Percentiles rank a stretch among this genome's conserved stretches.
Conservation (phyloP, 2,113 vertebrate genomes). For the Mirza zaza region DNA sequence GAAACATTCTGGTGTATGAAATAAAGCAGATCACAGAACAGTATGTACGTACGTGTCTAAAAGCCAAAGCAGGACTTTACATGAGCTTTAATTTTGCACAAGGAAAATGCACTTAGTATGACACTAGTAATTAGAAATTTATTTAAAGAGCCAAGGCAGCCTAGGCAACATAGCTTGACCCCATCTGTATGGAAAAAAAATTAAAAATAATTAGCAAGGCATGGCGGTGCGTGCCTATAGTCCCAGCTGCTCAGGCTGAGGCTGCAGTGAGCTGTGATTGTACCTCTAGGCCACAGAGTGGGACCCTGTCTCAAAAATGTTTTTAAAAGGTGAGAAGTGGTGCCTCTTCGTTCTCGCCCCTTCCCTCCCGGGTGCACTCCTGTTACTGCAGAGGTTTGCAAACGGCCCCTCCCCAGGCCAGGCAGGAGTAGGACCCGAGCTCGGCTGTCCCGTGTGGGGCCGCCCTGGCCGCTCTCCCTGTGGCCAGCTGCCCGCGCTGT, state of each 20-base stretch:
- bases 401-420: not conserved
- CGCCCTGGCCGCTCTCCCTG: not conserved
- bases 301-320: too few species aligned
- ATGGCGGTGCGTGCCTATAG: too few species aligned
- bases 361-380: not conserved
- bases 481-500: not conserved
- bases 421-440: not conserved
- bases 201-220: too few species aligned
- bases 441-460: not conserved
- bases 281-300: too few species aligned
- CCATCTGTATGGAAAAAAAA: too few species aligned
- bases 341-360: not conserved
- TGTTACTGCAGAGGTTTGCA: not conserved
- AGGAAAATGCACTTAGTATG: not conserved
- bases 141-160: too few species aligned
- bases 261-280: too few species aligned
- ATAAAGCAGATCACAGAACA: too few species aligned
- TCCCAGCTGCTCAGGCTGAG: too few species aligned
- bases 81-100: not conserved
- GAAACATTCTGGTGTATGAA: not conserved
- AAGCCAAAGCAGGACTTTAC: fast-evolving
- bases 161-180: too few species aligned
- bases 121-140: not conserved
- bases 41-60: fast-evolving
- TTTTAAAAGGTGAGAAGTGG: too few species aligned